A percentile compares a stretch with the other conserved stretches of the same genome.
Evolutionary conservation across 2,888 invertebrate genomes (phyloP).

Genomic region (Andrena praecox): DNA sequence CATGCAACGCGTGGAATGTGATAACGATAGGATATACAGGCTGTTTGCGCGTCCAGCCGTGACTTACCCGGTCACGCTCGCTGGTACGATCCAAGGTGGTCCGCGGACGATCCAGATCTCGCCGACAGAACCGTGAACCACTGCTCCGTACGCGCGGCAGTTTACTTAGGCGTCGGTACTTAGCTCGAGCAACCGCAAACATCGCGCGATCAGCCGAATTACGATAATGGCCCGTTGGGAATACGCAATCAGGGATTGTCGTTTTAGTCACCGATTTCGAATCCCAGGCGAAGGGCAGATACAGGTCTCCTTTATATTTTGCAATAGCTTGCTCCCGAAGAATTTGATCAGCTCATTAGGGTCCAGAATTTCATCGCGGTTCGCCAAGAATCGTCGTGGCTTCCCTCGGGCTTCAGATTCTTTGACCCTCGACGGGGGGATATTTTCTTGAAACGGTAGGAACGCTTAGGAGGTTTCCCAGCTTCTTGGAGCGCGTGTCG

Average conservation of each 20-base stretch:
- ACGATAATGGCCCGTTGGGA: neutral
- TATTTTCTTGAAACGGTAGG: conserved; percentile 5
- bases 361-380: neutral
- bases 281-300: neutral
- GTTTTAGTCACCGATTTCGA: neutral
- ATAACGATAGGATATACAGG: conserved; percentile 27
- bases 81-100: neutral
- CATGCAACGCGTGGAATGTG: conserved; percentile 39
- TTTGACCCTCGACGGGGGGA: neutral
- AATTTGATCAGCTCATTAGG: neutral
- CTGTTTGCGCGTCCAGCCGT: conserved; percentile 5
- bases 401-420: neutral
- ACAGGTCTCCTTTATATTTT: too few species aligned
- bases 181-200: conserved; percentile 27
- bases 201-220: conserved; percentile 50
- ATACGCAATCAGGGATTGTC: neutral
- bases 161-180: conserved; percentile 31
- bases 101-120: neutral
- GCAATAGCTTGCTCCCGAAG: too few species aligned
- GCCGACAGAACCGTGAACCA: neutral
- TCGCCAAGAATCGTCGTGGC: neutral
- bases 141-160: neutral
- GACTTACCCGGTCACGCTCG: neutral
- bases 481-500: neutral
- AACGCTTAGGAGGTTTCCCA: neutral